Conservation (phyloP, 92 coral and sea anemone genomes). For the Phenganax marumi region DNA sequence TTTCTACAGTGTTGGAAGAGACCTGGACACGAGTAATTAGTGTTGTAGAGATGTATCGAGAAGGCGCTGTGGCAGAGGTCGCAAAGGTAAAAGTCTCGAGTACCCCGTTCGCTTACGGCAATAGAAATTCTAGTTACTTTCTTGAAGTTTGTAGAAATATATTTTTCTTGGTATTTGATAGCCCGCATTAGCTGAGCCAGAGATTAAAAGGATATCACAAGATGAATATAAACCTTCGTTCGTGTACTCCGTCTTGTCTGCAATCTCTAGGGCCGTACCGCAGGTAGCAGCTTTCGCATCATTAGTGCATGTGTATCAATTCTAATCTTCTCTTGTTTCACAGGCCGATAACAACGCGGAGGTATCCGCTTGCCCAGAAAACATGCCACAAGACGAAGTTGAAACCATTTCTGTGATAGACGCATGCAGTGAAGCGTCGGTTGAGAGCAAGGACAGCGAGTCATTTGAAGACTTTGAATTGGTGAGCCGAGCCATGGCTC, state of each 20-base stretch:
- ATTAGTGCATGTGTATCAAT: not conserved
- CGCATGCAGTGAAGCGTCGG: slow-evolving; percentile 7
- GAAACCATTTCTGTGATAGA: not conserved
- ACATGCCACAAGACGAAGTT: slow-evolving; percentile 20
- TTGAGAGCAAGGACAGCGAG: slow-evolving; percentile 33
- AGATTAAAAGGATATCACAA: not conserved
- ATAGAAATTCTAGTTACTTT: not conserved
- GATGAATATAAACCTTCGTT: slow-evolving; percentile 17
- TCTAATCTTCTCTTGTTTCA: not conserved
- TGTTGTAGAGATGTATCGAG: slow-evolving; percentile 59
- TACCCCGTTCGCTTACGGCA: not conserved
- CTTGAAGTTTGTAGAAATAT: not conserved
- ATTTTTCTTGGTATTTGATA: not conserved
- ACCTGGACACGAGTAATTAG: slow-evolving; percentile 65
- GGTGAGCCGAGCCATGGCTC: slow-evolving; percentile 63
- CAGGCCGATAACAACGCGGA: not conserved
- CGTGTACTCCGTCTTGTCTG: slow-evolving; percentile 24
- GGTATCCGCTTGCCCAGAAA: not conserved
- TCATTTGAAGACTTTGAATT: slow-evolving; percentile 49
- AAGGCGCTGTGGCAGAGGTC: slow-evolving; percentile 37
- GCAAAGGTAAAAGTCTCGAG: not conserved
- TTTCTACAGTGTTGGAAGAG: slow-evolving; percentile 65
- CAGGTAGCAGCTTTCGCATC: not conserved
- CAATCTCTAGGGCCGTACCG: slow-evolving; percentile 28
- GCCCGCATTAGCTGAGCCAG: not conserved